Base-by-base conservation (phyloP, 1,140 invertebrate genomes). In the Gryllus bimaculatus region DNA sequence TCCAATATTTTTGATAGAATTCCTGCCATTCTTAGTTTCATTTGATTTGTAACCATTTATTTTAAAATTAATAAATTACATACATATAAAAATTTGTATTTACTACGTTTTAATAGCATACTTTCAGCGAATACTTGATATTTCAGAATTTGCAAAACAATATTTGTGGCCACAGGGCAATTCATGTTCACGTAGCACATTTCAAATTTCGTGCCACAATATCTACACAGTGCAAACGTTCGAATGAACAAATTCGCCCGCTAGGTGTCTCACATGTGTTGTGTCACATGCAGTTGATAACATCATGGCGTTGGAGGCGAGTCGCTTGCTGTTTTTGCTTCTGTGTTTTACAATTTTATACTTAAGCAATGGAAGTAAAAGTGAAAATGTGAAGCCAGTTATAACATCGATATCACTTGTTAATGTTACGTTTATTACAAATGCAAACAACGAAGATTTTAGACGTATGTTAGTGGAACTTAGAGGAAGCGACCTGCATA, bases 371-470 rank as follows among this genome's bases (percentile, higher is more conserved):
- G 74, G 47, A 47, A 15, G 15, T 48, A 73, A 15, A 73, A 74
- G 10, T 20, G 78, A 20, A 48, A 20, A 75, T 15, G 73, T 20
- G 74, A 0, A 49, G 8, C 78, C 78, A 75, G 48, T 79, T 21
- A 48, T 73, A 48, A 73, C 66, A 48, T 48, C 73, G n/a, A 49
- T 79, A 48, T 75, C 78, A 74, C 39, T 79, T 74, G 47, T 79
- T 74, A 74, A 75, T 49, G 47, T 75, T n/a, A 79, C 47, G 21
- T 48, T 48, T 73, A 20, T 79, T 74, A 79, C 48, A 48, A 79
- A 79, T 20, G 39, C 48, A 21, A 47, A 79, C 78, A 79, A 79
- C 75, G 79, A 79, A 66, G 48, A 77, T 76, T 79, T 79, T 79
- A 54, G 48, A 66, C 48, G 48, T 47, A 76, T 76, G 13, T 73